Evolutionary conservation across 2,888 invertebrate species (phyloP), one percentile per base, ranked within the genome.

Genomic region (Agrotis clavis): DNA sequence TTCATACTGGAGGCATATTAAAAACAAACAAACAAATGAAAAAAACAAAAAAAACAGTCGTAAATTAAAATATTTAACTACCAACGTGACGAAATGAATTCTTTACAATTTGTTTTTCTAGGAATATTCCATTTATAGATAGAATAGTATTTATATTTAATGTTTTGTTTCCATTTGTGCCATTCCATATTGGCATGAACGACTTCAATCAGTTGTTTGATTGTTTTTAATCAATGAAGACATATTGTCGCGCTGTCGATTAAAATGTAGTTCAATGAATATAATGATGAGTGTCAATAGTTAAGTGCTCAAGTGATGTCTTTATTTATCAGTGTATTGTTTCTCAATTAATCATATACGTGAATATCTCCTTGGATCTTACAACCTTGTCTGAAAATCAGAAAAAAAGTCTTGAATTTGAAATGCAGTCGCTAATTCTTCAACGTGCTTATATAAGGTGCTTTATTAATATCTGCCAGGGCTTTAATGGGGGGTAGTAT

Each of bases 201-300:
- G 64, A 67, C 72, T 71, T 71, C 82, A 74, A 82, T 82, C 67
- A 63, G 54, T 59, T 47, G 65, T 70, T 61, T 67, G 56, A 80
- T 82, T 80, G 71, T 64, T 80, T 74, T 70, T 74, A 80, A 82
- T 82, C 82, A 77, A 77, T 57, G 63, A 67, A 72, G 72, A 73
- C 21, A 35, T 45, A 77, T 77, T 51, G 76, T 25, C 54, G 45
- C 63, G 41, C 45, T 60, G 30, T 67, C 59, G 63, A 68, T 61
- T 60, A 73, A 67, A 25, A 71, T 81, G 54, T n/a, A 57, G 64
- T 57, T 47, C 73, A 63, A 56, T 64, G 14, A 45, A 72, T 60
- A 50, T 54, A n/a, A 54, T 41, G n/a, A 30, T 65, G 19, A n/a
- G 41, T 65, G 57, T 57, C 62, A 62, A 72, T 50, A 50, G 30